Percentiles rank a stretch among this genome's conserved stretches.
Evolutionary conservation across 2,888 invertebrate genomes (phyloP).

Genomic region (Melieria crassipennis): DNA sequence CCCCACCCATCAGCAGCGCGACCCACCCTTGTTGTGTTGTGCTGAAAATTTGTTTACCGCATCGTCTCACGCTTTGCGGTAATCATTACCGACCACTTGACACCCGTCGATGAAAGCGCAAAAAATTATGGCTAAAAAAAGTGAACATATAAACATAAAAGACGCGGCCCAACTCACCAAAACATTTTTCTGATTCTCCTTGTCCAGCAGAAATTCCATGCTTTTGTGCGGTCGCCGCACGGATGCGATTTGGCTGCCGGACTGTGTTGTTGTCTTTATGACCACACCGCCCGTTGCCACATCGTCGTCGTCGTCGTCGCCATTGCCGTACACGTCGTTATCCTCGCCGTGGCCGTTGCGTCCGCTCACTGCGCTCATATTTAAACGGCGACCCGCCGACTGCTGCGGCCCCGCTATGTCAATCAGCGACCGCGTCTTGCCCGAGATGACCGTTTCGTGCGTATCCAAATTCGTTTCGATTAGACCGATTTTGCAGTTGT

Average conservation of each 20-base stretch:
- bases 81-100: slow-evolving; percentile 27
- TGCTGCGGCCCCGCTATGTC: slow-evolving; percentile 69
- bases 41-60: no score
- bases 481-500: slow-evolving; percentile 72
- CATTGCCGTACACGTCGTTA: slow-evolving; percentile 30
- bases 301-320: slow-evolving; percentile 43
- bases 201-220: slow-evolving; percentile 95
- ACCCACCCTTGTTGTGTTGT: neutral
- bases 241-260: slow-evolving; percentile 57
- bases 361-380: slow-evolving; percentile 46
- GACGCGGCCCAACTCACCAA: slow-evolving; percentile 74
- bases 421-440: slow-evolving; percentile 75
- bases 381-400: slow-evolving; percentile 51
- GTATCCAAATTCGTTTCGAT: slow-evolving; percentile 92
- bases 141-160: neutral
- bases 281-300: slow-evolving; percentile 41
- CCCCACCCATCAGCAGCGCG: neutral
- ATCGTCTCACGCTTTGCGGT: neutral
- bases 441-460: slow-evolving; percentile 72
- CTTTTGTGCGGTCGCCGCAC: slow-evolving; percentile 80
- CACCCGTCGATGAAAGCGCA: slow-evolving; percentile 4
- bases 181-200: slow-evolving; percentile 86
- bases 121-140: neutral
- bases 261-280: slow-evolving; percentile 44
- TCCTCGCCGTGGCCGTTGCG: slow-evolving; percentile 36